These are phyloP conservation scores for Xyrauchen texanus DNA, from an alignment of 2,113 vertebrate genomes.

Conservation along the genomic window DNA sequence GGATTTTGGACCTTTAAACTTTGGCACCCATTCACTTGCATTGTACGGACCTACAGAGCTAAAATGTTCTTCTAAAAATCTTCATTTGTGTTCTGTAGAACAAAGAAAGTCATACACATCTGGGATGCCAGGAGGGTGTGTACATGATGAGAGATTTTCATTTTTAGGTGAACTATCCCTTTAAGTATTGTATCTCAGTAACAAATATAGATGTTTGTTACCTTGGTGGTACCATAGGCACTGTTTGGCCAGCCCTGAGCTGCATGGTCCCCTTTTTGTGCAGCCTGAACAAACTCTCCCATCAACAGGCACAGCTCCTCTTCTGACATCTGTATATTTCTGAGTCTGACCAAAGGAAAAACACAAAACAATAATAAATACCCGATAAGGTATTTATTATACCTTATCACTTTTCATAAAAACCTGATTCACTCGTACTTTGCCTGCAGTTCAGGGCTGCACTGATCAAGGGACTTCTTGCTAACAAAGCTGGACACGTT, in stretches of 20 bases:
- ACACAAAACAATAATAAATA: background rate
- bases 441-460: slow-evolving; percentile 55
- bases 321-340: slow-evolving; percentile 51
- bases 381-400: background rate
- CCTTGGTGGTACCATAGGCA: slow-evolving; percentile 62
- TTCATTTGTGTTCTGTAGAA: too few species aligned
- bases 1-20: too few species aligned
- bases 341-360: slow-evolving; percentile 50
- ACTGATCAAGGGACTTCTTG: slow-evolving; percentile 54
- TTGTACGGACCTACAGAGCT: too few species aligned
- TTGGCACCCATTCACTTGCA: too few species aligned
- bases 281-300: slow-evolving; percentile 59
- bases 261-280: slow-evolving; percentile 55
- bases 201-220: slow-evolving; percentile 3
- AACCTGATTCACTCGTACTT: slow-evolving; percentile 45
- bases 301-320: slow-evolving; percentile 61
- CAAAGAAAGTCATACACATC: too few species aligned
- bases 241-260: slow-evolving; percentile 61
- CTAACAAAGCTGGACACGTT: slow-evolving; percentile 64
- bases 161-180: background rate
- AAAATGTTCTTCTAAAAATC: too few species aligned
- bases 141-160: too few species aligned
- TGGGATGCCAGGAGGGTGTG: too few species aligned
- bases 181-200: background rate
- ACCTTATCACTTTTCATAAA: background rate